Base-by-base conservation (phyloP, 2,797 vertebrate species). In the Melanogrammus aeglefinus region DNA sequence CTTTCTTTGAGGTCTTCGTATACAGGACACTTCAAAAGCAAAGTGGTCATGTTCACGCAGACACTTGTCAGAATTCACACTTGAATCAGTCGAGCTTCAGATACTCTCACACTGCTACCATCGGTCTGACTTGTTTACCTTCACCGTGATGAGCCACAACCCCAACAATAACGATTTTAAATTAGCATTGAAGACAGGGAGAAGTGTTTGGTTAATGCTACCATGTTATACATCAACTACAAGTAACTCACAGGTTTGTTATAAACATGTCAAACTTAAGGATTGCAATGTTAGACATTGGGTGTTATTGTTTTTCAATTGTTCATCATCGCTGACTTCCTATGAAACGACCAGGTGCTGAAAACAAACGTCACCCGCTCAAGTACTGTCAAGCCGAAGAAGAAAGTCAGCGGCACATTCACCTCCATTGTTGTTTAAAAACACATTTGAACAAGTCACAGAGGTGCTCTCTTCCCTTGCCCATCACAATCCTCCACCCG, bases 1-100 rank as follows among this genome's bases (percentile, higher is more conserved):
- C 47, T 95, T 91, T 94, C 95, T 96, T 94, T 97, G 95, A 95
- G 96, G 92, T 94, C 92, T 80, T 77, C 71, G 16, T 31, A 76
- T 85, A 75, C 85, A 76, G 86, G 86, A 90, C 85, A 88, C 78
- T 83, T 84, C 75, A 88, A 85, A 88, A 66, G 57, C 57, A 57
- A 14, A 6, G 57, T 66, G 57, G 89, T 92, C 90, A 89, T 86
- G 88, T 84, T 87, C 66, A 66, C 79, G 74, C 79, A 27, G 18
- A 27, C n/a, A 66, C 57, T 21, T 57, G 57, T 66, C 57, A 66
- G 57, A 66, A 66, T 24, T 66, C 57, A 1, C n/a, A 24, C 51
- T 57, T 57, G 51, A 57, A 57, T 57, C 51, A 27, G n/a, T 66
- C 57, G 7, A 66, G 57, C 57, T 24, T 66, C 57, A 66, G 57